Base-by-base conservation (phyloP, 2,888 invertebrate species). In the Metopia argyrocephala region DNA sequence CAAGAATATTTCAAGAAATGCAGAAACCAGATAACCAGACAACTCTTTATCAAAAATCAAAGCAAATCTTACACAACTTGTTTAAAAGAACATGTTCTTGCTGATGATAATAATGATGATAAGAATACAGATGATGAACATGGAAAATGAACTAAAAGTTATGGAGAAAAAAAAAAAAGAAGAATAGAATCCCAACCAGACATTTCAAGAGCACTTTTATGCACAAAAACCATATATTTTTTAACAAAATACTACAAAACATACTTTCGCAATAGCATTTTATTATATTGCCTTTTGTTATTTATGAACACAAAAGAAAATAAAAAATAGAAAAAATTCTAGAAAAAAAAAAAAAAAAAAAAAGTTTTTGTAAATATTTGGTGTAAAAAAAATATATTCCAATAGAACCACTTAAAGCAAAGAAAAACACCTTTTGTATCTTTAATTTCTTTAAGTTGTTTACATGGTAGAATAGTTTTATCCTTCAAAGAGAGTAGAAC, bases 41-140 rank as follows among this genome's bases (percentile, higher is more conserved):
- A 69, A 69, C 69, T 64, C 56, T 76, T 70, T 57, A 38, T 25
- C 48, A 69, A 62, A 73, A 20, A 52, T 23, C 38, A 50, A 5
- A 76, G 23, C 48, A 64, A 76, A 57, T 62, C 46, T 31, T n/a
- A 6, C 23, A 64, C 31, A 54, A 69, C 57, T 70, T 64, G 48
- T 56, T 76, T 69, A 69, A 62, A 61, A 66, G 59, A 45, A 38
- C 48, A 57, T 57, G 50, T 59, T 59, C 20, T 15, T 45, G 45
- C 12, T 61, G 61, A 59, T 59, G 59, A 59, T 45, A 21, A 21
- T 12, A 21, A 23, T 45, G 38, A 66, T 50, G 38, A 66, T 66
- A 66, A 75, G 66, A 66, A 66, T 66, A 75, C 66, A 45, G 66
- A n/a, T n/a, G 66, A 75, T 75, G 59, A 75, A 61, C 59, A 45